Conservation (phyloP, 92 coral and sea anemone species). For the Zoanthus sociatus region DNA sequence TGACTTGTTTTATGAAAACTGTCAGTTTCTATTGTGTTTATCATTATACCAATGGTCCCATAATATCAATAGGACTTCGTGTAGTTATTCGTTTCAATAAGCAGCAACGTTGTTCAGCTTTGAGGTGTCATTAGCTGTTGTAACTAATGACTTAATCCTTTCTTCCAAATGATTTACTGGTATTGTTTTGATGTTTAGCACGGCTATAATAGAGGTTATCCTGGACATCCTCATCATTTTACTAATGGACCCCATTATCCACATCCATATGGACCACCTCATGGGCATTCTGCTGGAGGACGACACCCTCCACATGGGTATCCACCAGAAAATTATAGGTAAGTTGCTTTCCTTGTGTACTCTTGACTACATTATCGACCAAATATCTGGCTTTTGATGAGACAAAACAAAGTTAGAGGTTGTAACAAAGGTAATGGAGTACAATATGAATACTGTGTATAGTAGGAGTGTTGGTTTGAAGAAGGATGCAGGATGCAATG, state of each 20-base stretch:
- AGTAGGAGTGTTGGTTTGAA: too few relatives aligned
- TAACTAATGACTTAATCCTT: background rate
- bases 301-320: conserved; percentile 53
- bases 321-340: conserved; percentile 32
- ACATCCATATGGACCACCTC: conserved; percentile 26
- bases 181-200: background rate
- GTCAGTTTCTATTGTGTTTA: too few relatives aligned
- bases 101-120: background rate
- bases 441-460: too few relatives aligned
- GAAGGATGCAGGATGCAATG: too few relatives aligned
- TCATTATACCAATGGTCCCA: too few relatives aligned
- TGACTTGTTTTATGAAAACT: too few relatives aligned
- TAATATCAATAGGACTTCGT: too few relatives aligned
- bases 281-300: conserved; percentile 41
- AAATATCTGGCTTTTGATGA: too few relatives aligned
- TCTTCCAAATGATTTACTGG: background rate
- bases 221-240: conserved; percentile 21
- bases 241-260: conserved; percentile 40
- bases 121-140: background rate
- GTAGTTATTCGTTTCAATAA: too few relatives aligned
- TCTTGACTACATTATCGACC: too few relatives aligned
- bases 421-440: too few relatives aligned
- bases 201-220: conserved; percentile 43
- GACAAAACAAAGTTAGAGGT: too few relatives aligned
- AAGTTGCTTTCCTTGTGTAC: background rate